Evolutionary conservation across 1,140 invertebrate species (phyloP).

Genomic region (Drosophila cardini): DNA sequence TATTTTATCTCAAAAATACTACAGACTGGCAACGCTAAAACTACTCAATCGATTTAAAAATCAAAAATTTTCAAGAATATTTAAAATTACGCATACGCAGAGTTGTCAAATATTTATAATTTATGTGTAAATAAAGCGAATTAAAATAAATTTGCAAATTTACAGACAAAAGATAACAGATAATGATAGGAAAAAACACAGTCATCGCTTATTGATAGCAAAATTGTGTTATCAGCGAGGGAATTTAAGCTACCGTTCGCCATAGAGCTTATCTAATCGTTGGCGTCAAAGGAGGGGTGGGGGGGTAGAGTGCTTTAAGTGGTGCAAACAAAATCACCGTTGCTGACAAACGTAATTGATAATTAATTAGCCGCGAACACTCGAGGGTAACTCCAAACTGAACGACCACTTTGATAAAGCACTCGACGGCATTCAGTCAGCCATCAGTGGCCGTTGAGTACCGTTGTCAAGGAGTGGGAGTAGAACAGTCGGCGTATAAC

Average conservation of each 20-base stretch:
- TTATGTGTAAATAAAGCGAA: too few species aligned
- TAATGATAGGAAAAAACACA: neutral
- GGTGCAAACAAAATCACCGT: constrained; percentile 60
- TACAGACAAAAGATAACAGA: too few species aligned
- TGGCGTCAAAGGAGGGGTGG: neutral
- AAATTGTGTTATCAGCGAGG: constrained; percentile 20
- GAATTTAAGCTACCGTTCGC: constrained; percentile 32
- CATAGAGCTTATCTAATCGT: constrained; percentile 61
- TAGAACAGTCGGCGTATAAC: too few species aligned
- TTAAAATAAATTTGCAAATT: too few species aligned
- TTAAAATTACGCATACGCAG: too few species aligned
- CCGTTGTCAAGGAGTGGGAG: constrained; percentile 2
- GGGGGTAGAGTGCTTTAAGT: neutral
- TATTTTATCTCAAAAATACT: too few species aligned
- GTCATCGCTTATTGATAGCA: constrained; percentile 46
- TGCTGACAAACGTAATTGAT: constrained; percentile 63
- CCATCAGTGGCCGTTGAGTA: constrained; percentile 30
- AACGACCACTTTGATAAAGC: constrained; percentile 44
- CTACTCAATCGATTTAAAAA: too few species aligned
- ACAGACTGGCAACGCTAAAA: too few species aligned
- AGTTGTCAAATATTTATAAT: too few species aligned
- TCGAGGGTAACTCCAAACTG: constrained; percentile 31
- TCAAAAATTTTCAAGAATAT: too few species aligned
- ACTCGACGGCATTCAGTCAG: constrained; percentile 54
- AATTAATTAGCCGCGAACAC: constrained; percentile 66